Evolutionary conservation across 1,140 invertebrate genomes (phyloP), one percentile per base, ranked within the genome.

Genomic region (Brachionus asplanchnoidis): DNA sequence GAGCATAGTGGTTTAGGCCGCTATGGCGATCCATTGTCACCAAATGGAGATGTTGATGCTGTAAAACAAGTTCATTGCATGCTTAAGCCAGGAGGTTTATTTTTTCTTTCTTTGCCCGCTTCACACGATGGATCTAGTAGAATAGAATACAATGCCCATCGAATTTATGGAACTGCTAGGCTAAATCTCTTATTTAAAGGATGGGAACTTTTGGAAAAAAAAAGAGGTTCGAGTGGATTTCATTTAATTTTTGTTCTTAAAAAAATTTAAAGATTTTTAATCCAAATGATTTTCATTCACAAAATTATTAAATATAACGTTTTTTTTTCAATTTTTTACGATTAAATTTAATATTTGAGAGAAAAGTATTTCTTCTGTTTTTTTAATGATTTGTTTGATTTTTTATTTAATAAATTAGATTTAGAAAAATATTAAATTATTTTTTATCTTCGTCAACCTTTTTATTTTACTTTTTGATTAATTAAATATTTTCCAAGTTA

Each of bases 1-100:
- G 78, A 80, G 20, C 78, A 80, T 36, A 11, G 11, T 36, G 78
- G 78, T 36, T 36, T 80, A 17, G 79, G 79, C 9, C 56, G 79
- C 17, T 83, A 65, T 68, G 53, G 53, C 14, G 79, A 83, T 46
- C 53, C 79, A 9, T 44, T 83, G 14, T 42, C 36, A 14, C 79
- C 79, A n/a, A 20, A 83, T 28, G 79, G 79, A 14, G 79, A 83
- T 68, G 11, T 83, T 11, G 23, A 66, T 4, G 36, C 79, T 12
- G 42, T 83, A 2, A 65, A 65, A 12, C 50, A 83, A 14, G 36
- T 68, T 14, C 17, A 23, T 20, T 83, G 79, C 32, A 66, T 83
- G 53, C 20, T 83, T 6, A 83, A 83, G 26, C 56, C 56, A 17
- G 32, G 32, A 14, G 79, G 79, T 32, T 14, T 83, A 7, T 65